Conservation (phyloP, 2,113 vertebrate species). For the Dipodomys stephensi region DNA sequence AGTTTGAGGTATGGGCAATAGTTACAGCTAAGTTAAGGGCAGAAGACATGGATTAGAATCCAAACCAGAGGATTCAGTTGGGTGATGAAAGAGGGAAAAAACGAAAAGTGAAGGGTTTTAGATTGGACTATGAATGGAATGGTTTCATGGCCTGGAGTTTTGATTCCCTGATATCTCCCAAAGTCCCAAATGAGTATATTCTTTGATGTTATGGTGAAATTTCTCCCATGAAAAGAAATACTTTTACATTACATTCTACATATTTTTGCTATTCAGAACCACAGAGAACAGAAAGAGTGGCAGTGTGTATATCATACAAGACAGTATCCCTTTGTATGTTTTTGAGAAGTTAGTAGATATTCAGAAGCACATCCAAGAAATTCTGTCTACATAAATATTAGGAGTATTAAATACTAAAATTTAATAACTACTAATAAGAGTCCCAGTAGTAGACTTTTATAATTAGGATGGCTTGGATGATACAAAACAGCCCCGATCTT, state of each 20-base stretch:
- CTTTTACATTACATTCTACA: neutral
- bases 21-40: neutral
- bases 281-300: constrained; percentile 40
- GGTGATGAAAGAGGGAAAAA: neutral
- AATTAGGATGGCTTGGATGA: constrained; percentile 26
- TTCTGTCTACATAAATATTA: constrained; percentile 29
- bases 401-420: constrained; percentile 52
- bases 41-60: neutral
- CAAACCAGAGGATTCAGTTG: neutral
- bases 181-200: neutral
- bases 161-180: neutral
- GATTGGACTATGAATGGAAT: neutral
- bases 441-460: constrained; percentile 17
- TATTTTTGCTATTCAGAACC: neutral
- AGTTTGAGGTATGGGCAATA: neutral
- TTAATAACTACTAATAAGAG: constrained; percentile 46
- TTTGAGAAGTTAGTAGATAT: constrained; percentile 29
- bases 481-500: constrained; percentile 15
- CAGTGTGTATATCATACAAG: neutral
- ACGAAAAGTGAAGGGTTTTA: neutral
- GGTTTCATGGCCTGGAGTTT: neutral
- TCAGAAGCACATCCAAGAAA: neutral
- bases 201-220: neutral
- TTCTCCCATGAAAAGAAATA: neutral
- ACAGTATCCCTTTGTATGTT: neutral